Evolutionary conservation across 2,797 vertebrate genomes (phyloP).

Genomic region (Chelon auratus): DNA sequence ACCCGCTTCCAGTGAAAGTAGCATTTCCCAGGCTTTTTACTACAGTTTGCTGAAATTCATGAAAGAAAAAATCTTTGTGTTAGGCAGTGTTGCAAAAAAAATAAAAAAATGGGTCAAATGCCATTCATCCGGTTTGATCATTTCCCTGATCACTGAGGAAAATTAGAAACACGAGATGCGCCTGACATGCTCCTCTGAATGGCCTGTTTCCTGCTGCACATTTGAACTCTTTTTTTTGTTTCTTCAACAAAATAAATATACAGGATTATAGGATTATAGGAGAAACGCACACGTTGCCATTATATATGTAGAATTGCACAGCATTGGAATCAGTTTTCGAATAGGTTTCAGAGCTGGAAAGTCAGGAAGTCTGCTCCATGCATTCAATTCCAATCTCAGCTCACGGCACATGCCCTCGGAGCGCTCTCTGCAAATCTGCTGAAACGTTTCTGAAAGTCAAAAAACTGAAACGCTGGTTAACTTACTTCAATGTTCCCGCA

Average conservation of each 20-base stretch:
- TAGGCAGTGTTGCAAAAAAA: no score
- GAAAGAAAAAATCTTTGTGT: neutral
- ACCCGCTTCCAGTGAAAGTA: conserved; percentile 85
- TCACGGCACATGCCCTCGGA: neutral
- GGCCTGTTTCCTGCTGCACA: conserved; percentile 2
- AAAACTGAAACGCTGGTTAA: conserved; percentile 7
- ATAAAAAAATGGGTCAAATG: conserved; percentile 4
- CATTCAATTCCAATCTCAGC: neutral
- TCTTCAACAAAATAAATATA: neutral
- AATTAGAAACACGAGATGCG: conserved; percentile 83
- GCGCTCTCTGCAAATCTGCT: no score
- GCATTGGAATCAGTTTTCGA: neutral
- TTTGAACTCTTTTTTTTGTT: neutral
- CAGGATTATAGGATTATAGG: neutral
- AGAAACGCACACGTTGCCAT: neutral
- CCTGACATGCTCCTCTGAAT: conserved; percentile 54
- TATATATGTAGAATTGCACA: neutral
- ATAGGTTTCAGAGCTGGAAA: neutral
- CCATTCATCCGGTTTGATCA: conserved; percentile 52
- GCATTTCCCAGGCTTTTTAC: conserved; percentile 83
- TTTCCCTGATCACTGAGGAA: conserved; percentile 52
- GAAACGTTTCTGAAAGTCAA: no score
- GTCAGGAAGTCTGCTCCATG: neutral
- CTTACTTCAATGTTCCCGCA: conserved; percentile 88
- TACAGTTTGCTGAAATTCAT: conserved; percentile 84